Percentiles rank a stretch among this genome's conserved stretches.
Evolutionary conservation across 1,140 invertebrate genomes (phyloP).

Genomic region (Rhynchophorus ferrugineus): DNA sequence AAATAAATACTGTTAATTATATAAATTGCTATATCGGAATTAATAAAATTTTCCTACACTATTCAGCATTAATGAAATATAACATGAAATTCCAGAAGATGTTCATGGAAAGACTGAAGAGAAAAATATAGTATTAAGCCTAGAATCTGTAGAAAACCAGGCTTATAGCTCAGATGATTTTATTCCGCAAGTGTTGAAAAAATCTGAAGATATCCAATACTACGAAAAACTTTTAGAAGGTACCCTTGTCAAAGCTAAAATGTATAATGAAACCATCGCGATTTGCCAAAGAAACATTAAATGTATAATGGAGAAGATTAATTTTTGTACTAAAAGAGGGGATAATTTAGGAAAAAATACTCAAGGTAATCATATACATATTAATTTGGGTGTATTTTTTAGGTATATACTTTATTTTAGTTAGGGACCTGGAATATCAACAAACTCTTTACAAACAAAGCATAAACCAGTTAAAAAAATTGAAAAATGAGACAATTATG

Average conservation of each 20-base stretch:
- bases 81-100: too few relatives aligned
- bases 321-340: not conserved
- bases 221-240: not conserved
- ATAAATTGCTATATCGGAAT: too few relatives aligned
- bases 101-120: too few relatives aligned
- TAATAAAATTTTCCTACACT: too few relatives aligned
- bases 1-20: too few relatives aligned
- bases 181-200: too few relatives aligned
- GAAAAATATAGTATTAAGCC: too few relatives aligned
- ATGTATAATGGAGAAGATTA: constrained; percentile 19
- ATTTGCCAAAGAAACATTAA: constrained; percentile 28
- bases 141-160: too few relatives aligned
- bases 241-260: constrained; percentile 20
- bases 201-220: constrained; percentile 6
- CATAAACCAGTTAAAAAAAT: constrained; percentile 18
- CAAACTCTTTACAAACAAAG: constrained; percentile 28
- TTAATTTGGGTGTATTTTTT: not conserved
- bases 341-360: not conserved
- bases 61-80: too few relatives aligned
- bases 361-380: not conserved
- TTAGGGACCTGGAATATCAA: constrained; percentile 16
- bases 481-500: constrained; percentile 26
- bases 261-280: constrained; percentile 20
- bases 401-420: not conserved
- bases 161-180: too few relatives aligned